Evolutionary conservation across 2,797 vertebrate genomes (phyloP).

Genomic region (Aselliscus stoliczkanus): DNA sequence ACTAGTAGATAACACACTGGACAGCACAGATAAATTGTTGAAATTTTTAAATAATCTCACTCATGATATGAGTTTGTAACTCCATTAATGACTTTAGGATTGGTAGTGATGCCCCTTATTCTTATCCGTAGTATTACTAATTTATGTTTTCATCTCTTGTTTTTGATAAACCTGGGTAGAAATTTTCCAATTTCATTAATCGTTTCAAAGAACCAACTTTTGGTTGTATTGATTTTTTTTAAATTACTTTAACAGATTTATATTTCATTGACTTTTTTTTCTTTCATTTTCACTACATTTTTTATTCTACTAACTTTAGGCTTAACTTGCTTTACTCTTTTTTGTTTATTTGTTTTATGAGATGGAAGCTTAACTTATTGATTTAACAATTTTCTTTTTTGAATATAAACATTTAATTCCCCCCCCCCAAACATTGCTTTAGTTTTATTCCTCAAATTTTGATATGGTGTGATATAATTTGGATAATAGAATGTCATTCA

Average conservation of each 20-base stretch:
- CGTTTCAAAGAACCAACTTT: neutral
- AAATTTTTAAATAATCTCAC: neutral
- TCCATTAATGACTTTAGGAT: neutral
- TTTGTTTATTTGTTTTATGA: neutral
- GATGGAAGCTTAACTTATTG: neutral
- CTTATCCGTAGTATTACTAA: neutral
- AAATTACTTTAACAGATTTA: neutral
- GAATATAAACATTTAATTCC: neutral
- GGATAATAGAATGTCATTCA: neutral
- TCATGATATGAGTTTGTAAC: neutral
- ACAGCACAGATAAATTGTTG: neutral
- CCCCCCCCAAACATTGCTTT: neutral
- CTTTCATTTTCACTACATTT: neutral
- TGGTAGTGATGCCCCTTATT: neutral
- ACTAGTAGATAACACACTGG: neutral
- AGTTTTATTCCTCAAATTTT: neutral
- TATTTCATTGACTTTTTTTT: neutral
- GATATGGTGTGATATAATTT: neutral
- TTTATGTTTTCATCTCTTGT: neutral
- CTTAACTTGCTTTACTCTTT: neutral
- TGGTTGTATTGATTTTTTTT: neutral
- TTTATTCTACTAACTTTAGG: neutral
- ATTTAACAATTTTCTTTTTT: neutral
- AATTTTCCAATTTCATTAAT: neutral
- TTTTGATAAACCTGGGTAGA: neutral